Percentiles rank a stretch among this genome's conserved stretches.
phyloP scores from a whole-genome alignment of 2,113 vertebrate species.

The Daubentonia madagascariensis region DNA sequence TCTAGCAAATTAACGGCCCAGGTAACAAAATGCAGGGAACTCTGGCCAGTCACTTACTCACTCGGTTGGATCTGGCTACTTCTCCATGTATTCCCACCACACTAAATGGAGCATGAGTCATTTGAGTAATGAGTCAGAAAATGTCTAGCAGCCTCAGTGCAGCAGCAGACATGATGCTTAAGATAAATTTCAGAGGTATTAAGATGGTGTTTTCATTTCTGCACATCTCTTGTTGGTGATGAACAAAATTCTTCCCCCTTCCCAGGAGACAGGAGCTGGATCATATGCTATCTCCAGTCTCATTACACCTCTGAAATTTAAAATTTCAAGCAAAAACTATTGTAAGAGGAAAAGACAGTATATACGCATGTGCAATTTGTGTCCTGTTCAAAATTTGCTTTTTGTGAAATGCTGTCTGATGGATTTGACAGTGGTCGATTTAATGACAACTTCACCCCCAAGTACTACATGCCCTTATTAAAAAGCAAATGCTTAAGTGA shows the following conservation, averaged over 20 bases:
- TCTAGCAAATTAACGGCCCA: slow-evolving; percentile 38
- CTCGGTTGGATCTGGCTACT: slow-evolving; percentile 31
- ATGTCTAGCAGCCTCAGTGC: slow-evolving; percentile 2
- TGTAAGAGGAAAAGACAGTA: neutral
- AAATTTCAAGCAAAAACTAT: neutral
- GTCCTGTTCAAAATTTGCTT: neutral
- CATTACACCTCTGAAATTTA: neutral
- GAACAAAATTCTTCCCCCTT: neutral
- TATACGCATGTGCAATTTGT: neutral
- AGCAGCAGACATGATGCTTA: neutral
- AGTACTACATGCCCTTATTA: neutral
- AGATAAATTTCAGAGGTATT: slow-evolving; percentile 52
- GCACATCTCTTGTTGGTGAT: neutral
- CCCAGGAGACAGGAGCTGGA: neutral
- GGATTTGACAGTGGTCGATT: neutral
- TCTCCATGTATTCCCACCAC: neutral
- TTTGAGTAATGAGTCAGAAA: slow-evolving; percentile 75
- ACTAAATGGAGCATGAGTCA: slow-evolving; percentile 66
- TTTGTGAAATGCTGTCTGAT: neutral
- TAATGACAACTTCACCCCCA: neutral
- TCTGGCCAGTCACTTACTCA: slow-evolving; percentile 33
- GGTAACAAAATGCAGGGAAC: slow-evolving; percentile 43
- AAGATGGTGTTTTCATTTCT: neutral
- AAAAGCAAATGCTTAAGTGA: neutral
- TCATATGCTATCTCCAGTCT: neutral